phyloP scores from a whole-genome alignment of 2,113 vertebrate genomes.

The Halcyon malimbica region DNA sequence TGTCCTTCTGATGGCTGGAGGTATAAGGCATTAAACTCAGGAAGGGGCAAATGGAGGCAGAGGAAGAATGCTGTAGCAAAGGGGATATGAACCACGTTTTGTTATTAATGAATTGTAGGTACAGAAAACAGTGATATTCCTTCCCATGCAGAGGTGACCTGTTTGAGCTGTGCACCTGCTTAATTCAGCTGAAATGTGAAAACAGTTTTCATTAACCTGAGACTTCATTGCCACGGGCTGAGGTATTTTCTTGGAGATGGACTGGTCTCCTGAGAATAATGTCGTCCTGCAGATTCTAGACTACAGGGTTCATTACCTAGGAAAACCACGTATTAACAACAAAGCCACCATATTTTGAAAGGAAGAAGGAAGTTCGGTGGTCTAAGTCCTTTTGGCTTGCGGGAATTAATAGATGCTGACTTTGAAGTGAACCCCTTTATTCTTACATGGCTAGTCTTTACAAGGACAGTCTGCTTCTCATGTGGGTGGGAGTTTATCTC shows the following conservation, averaged over 20 bases:
- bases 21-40: background rate
- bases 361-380: background rate
- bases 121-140: background rate
- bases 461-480: background rate
- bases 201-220: slow-evolving; percentile 2
- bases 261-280: background rate
- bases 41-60: background rate
- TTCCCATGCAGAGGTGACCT: background rate
- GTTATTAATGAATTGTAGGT: slow-evolving; percentile 37
- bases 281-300: background rate
- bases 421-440: background rate
- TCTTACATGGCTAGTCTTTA: background rate
- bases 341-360: background rate
- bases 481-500: background rate
- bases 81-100: slow-evolving; percentile 10
- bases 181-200: slow-evolving; percentile 24
- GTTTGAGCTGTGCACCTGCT: background rate
- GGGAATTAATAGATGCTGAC: background rate
- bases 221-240: background rate
- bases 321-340: background rate
- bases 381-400: background rate
- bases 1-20: slow-evolving; percentile 17
- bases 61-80: background rate
- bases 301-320: background rate
- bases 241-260: background rate